Percentiles rank a stretch among this genome's conserved stretches.
These are phyloP conservation scores for Balanococcus diminutus DNA, from an alignment of 2,888 invertebrate genomes.

Conservation along the genomic window DNA sequence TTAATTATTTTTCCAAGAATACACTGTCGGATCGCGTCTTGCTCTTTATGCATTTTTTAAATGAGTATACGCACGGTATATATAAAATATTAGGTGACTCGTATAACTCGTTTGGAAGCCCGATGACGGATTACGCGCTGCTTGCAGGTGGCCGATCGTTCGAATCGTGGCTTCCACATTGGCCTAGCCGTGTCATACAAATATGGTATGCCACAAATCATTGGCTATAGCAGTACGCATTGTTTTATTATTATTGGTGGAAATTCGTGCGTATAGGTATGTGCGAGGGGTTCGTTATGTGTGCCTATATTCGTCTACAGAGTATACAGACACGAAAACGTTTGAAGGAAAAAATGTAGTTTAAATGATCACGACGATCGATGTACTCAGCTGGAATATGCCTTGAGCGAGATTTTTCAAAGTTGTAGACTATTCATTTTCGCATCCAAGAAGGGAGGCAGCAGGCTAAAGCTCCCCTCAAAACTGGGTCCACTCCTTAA, in stretches of 20 bases:
- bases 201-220: conserved; percentile 34
- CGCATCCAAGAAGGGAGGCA: too few species aligned
- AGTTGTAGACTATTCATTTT: too few species aligned
- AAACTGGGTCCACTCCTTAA: too few species aligned
- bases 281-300: neutral
- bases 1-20: conserved; percentile 36
- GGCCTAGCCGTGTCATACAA: neutral
- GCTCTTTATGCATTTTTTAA: conserved; percentile 8
- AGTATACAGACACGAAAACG: neutral
- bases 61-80: neutral
- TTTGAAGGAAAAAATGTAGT: neutral
- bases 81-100: conserved; percentile 38
- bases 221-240: neutral
- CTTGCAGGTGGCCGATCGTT: conserved; percentile 26
- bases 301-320: neutral
- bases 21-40: conserved; percentile 3
- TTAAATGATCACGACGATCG: neutral
- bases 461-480: too few species aligned
- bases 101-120: conserved; percentile 3
- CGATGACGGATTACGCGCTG: conserved; percentile 38
- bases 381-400: too few species aligned
- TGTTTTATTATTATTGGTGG: conserved; percentile 25
- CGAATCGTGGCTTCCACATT: conserved; percentile 22
- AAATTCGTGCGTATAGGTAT: conserved; percentile 20
- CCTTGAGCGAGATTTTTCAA: too few species aligned